These are phyloP conservation scores for Gadus chalcogrammus DNA, from an alignment of 2,113 vertebrate species.

Conservation along the genomic window DNA sequence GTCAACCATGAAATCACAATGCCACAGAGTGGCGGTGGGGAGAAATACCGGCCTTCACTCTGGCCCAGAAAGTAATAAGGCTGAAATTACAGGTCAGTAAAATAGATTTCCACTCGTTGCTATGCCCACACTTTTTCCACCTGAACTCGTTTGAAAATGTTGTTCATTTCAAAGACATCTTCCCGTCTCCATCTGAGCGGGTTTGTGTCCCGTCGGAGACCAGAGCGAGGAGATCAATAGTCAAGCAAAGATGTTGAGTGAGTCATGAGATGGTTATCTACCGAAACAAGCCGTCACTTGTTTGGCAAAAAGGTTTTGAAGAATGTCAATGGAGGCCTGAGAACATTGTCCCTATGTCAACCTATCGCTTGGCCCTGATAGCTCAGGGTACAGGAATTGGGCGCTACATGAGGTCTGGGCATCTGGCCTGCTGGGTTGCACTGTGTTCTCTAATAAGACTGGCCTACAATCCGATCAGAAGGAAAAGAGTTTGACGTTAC, in stretches of 20 bases:
- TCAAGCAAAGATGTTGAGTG: no score
- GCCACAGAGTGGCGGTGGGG: constrained; percentile 26
- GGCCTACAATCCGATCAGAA: not conserved
- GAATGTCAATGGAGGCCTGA: no score
- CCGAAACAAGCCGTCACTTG: no score
- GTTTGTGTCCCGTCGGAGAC: no score
- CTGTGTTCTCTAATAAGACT: constrained; percentile 7
- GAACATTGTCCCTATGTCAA: not conserved
- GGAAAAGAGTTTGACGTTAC: constrained; percentile 3
- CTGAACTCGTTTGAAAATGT: no score
- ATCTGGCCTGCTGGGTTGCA: constrained; percentile 1
- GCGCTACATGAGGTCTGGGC: not conserved
- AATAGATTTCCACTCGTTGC: not conserved
- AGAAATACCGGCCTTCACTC: constrained; percentile 43
- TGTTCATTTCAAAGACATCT: no score
- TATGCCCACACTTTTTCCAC: no score
- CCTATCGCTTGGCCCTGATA: not conserved
- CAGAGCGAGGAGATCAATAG: no score
- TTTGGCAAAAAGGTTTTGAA: no score
- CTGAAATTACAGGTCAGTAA: not conserved
- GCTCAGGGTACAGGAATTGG: no score
- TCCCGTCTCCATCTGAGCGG: no score
- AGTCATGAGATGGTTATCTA: no score
- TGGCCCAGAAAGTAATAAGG: constrained; percentile 22
- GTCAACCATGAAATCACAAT: constrained; percentile 55